Evolutionary conservation across 2,888 invertebrate genomes (phyloP), one percentile per base, ranked within the genome.

Genomic region (Acronicta aceris): DNA sequence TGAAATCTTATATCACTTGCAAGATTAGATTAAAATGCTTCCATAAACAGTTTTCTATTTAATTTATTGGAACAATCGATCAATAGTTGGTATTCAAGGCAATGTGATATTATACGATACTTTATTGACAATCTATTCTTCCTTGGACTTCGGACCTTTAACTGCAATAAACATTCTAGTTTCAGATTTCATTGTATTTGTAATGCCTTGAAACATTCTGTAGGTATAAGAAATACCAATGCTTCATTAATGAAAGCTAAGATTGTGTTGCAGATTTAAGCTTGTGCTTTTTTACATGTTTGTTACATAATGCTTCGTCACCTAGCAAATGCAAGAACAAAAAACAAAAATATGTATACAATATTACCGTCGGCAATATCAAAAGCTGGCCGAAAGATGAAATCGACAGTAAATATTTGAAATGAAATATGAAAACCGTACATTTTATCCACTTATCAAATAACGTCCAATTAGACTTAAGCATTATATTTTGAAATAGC

Each of bases 371-470:
- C 55, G 45, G 63, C 62, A 57, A 55, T 48, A 47, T 59, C 43
- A 54, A 59, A 46, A 56, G 66, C 52, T 59, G 36, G 59, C 59
- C 46, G 60, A 61, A 59, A 46, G 46, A 61, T 42, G 38, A 30
- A 49, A 33, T 50, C 45, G 48, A 43, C 60, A 51, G 52, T 30
- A 49, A 60, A 71, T 43, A 55, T 60, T 60, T 53, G 10, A 43
- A 27, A 42, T 47, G 16, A 59, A 59, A 68, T 10, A 33, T 0
- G 47, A 70, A 59, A 71, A 65, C 58, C 27, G 27, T 51, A 40
- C 41, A 59, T 66, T 59, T 71, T 61, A 52, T 42, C 64, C 61
- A 80, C 81, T 84, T 81, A 84, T 81, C 67, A 78, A 82, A 85
- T 82, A 81, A 71, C 68, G 55, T 65, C 68, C 69, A 84, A 83